Conservation (phyloP, 2,797 vertebrate genomes). For the Erethizon dorsatum region DNA sequence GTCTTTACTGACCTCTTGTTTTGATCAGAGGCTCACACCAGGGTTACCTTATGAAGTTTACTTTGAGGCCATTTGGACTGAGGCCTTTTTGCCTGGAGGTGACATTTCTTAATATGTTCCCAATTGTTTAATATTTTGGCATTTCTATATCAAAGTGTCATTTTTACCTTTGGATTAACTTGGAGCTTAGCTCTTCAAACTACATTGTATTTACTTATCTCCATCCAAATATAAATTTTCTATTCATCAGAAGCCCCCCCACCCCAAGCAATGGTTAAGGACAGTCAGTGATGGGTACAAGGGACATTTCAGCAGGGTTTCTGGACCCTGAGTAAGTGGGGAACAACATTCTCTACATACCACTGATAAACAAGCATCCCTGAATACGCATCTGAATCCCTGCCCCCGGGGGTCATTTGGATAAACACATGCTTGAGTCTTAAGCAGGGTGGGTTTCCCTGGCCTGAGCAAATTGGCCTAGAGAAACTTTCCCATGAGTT, state of each 20-base stretch:
- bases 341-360: slow-evolving; percentile 83
- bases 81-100: background rate
- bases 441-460: slow-evolving; percentile 63
- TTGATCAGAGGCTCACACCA: background rate
- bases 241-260: slow-evolving; percentile 35
- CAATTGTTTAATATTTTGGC: slow-evolving; percentile 29
- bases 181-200: slow-evolving; percentile 51
- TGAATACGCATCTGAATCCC: slow-evolving; percentile 79
- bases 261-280: slow-evolving; percentile 32
- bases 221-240: slow-evolving; percentile 43
- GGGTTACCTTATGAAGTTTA: slow-evolving; percentile 43
- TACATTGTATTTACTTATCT: slow-evolving; percentile 40
- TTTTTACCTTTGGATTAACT: slow-evolving; percentile 1
- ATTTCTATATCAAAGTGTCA: slow-evolving; percentile 13
- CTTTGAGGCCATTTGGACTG: slow-evolving; percentile 37
- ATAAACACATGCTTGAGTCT: slow-evolving; percentile 79
- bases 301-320: slow-evolving; percentile 74
- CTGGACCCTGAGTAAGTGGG: slow-evolving; percentile 64
- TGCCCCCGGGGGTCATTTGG: slow-evolving; percentile 74
- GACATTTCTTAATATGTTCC: slow-evolving; percentile 40
- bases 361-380: slow-evolving; percentile 80
- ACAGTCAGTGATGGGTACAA: background rate
- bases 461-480: slow-evolving; percentile 53
- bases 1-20: slow-evolving; percentile 56
- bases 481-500: slow-evolving; percentile 70